These are phyloP conservation scores for Brachypalpus laphriformis DNA, from an alignment of 2,888 invertebrate species.

Conservation along the genomic window DNA sequence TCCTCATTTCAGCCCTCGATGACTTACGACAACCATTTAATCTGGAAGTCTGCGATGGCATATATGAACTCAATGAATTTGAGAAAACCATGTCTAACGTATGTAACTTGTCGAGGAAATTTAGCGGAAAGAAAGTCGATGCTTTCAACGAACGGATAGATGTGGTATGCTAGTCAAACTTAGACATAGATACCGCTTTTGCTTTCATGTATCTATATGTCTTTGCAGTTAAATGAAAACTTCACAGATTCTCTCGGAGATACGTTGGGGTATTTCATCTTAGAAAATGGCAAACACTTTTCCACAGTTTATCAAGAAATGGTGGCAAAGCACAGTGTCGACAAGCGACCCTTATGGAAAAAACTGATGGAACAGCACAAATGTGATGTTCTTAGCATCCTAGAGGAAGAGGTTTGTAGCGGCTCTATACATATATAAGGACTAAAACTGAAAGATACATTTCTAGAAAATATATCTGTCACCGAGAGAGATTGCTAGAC, in stretches of 20 bases:
- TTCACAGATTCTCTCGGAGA: slow-evolving; percentile 76
- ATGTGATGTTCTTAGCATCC: slow-evolving; percentile 79
- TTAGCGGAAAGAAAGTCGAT: slow-evolving; percentile 63
- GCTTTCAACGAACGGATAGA: slow-evolving; percentile 72
- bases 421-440: not conserved
- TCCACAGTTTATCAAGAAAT: slow-evolving; percentile 75
- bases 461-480: slow-evolving; percentile 77
- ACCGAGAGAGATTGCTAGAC: slow-evolving; percentile 78
- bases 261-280: slow-evolving; percentile 78
- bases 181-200: no score
- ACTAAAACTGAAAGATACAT: not conserved
- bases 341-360: slow-evolving; percentile 79
- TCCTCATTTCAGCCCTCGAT: slow-evolving; percentile 15
- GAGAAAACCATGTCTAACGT: slow-evolving; percentile 74
- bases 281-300: slow-evolving; percentile 77
- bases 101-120: slow-evolving; percentile 39
- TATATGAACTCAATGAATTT: slow-evolving; percentile 76
- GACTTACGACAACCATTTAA: slow-evolving; percentile 45
- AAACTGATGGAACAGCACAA: slow-evolving; percentile 77
- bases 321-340: slow-evolving; percentile 75
- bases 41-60: slow-evolving; percentile 72
- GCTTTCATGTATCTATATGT: not conserved
- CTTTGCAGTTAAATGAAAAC: slow-evolving; percentile 17
- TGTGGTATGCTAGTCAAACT: slow-evolving; percentile 68
- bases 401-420: slow-evolving; percentile 75